These are phyloP conservation scores for Nylanderia fulva DNA, from an alignment of 1,140 invertebrate genomes.

Conservation along the genomic window DNA sequence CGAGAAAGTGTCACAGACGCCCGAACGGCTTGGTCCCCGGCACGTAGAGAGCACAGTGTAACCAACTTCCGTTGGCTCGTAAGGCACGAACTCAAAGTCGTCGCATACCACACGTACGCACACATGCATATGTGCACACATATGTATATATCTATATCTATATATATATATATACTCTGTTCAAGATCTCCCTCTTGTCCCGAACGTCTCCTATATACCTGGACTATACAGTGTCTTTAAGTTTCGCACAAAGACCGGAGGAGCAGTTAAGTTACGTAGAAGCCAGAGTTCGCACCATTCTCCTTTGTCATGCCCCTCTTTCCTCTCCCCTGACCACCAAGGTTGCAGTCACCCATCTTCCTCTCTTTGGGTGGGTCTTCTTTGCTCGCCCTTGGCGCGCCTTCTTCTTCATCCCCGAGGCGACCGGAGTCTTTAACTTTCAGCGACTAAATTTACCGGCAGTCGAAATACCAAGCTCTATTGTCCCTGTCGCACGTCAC, in stretches of 20 bases:
- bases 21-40: constrained; percentile 65
- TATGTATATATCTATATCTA: no score
- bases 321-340: not conserved
- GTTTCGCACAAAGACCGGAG: constrained; percentile 66
- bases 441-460: constrained; percentile 53
- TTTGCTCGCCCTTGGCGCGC: not conserved
- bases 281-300: constrained; percentile 63
- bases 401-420: constrained; percentile 6
- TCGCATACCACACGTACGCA: not conserved
- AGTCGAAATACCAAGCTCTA: constrained; percentile 46
- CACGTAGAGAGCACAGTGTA: constrained; percentile 67
- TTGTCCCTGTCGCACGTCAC: constrained; percentile 45
- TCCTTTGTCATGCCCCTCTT: constrained; percentile 42
- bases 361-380: not conserved
- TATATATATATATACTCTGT: not conserved
- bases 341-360: constrained; percentile 36
- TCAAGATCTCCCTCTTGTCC: not conserved
- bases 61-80: constrained; percentile 39
- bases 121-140: not conserved
- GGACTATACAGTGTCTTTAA: constrained; percentile 67
- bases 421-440: constrained; percentile 57
- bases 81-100: constrained; percentile 63
- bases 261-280: constrained; percentile 66
- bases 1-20: constrained; percentile 67
- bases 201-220: not conserved